Conservation (phyloP, 2,113 vertebrate species). For the Platichthys stellatus region DNA sequence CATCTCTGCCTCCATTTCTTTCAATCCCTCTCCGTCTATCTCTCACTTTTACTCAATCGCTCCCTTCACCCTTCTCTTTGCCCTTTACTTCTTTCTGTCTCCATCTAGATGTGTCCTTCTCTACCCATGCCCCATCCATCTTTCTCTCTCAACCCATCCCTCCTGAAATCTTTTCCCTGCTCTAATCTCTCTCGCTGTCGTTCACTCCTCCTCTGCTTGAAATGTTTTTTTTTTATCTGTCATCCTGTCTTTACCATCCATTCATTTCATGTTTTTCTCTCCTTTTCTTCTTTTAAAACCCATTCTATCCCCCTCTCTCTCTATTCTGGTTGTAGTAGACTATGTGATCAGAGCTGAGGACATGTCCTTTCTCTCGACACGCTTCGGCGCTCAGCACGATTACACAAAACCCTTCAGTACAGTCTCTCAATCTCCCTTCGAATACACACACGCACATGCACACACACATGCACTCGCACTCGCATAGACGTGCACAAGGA, state of each 20-base stretch:
- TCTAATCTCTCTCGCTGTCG: conserved; percentile 15
- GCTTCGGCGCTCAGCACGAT: conserved; percentile 76
- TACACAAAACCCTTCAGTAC: conserved; percentile 77
- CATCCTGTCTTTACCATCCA: conserved; percentile 41
- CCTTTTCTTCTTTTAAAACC: conserved; percentile 43
- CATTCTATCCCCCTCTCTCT: conserved; percentile 45
- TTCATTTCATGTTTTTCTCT: conserved; percentile 60
- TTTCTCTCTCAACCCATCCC: conserved; percentile 21
- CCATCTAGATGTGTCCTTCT: conserved; percentile 25
- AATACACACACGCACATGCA: not conserved
- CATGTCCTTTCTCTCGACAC: conserved; percentile 78
- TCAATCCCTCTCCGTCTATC: conserved; percentile 46
- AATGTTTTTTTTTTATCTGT: conserved; percentile 6
- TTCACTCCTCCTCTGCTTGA: conserved; percentile 14
- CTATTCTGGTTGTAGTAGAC: conserved; percentile 66
- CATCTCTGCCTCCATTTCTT: conserved; percentile 54
- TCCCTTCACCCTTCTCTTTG: conserved; percentile 40
- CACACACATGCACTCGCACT: conserved; percentile 32
- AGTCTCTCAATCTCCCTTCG: conserved; percentile 43
- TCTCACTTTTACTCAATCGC: conserved; percentile 40
- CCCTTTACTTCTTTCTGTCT: conserved; percentile 10
- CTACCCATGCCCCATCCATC: conserved; percentile 47
- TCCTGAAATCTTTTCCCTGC: conserved; percentile 36
- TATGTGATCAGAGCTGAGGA: conserved; percentile 78
- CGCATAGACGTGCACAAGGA: conserved; percentile 14